These are phyloP conservation scores for Argyresthia goedartella DNA, from an alignment of 2,888 invertebrate species.

Conservation along the genomic window DNA sequence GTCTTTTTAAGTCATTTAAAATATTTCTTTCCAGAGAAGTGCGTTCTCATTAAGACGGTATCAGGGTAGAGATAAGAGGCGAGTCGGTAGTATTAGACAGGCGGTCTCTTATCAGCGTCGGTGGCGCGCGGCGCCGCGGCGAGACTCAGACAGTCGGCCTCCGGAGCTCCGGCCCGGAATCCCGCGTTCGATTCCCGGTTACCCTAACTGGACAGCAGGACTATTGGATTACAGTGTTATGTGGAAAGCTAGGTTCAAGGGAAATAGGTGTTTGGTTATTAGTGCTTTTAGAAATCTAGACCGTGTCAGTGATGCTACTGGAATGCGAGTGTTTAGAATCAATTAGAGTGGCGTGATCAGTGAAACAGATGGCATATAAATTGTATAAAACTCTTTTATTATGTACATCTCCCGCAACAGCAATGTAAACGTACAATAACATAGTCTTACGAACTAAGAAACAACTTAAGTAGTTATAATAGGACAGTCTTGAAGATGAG, in stretches of 20 bases:
- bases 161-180: neutral
- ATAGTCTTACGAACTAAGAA: constrained; percentile 43
- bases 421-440: constrained; percentile 23
- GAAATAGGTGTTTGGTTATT: no score
- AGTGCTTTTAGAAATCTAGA: no score
- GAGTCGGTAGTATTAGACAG: neutral
- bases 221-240: neutral
- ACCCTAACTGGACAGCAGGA: no score
- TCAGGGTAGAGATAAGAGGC: neutral
- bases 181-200: no score
- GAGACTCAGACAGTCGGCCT: neutral
- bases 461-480: constrained; percentile 58
- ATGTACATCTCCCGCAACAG: neutral
- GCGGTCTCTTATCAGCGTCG: neutral
- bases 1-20: no score
- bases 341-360: neutral
- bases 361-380: constrained; percentile 1
- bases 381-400: constrained; percentile 6
- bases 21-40: no score
- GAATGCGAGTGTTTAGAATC: neutral
- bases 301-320: no score
- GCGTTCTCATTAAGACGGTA: neutral
- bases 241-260: neutral
- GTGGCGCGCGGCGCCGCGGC: neutral
- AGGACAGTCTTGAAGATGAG: constrained; percentile 64